These are phyloP conservation scores for Tiphia femorata DNA, from an alignment of 2,888 invertebrate genomes.

Conservation along the genomic window DNA sequence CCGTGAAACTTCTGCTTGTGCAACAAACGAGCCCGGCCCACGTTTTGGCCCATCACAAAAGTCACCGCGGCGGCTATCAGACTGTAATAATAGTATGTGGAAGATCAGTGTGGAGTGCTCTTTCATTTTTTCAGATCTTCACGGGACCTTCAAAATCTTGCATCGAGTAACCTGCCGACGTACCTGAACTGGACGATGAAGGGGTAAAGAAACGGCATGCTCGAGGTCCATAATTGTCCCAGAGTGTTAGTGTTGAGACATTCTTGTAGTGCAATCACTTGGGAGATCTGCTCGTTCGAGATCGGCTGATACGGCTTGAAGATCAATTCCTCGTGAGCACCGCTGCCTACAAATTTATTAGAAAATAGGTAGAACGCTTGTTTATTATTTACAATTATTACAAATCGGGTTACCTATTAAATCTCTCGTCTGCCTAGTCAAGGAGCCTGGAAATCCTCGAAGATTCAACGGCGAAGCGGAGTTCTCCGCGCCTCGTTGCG, in stretches of 20 bases:
- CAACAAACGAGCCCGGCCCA: constrained; percentile 64
- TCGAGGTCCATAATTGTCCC: constrained; percentile 72
- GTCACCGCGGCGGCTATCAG: constrained; percentile 72
- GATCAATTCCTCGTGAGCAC: neutral
- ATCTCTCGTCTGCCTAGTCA: constrained; percentile 62
- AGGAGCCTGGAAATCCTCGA: constrained; percentile 67
- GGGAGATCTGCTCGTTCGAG: constrained; percentile 69
- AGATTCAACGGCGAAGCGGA: constrained; percentile 67
- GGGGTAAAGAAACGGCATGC: constrained; percentile 72
- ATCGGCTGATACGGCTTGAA: constrained; percentile 64
- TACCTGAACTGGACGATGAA: constrained; percentile 73
- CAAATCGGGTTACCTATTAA: constrained; percentile 49
- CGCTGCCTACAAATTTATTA: neutral
- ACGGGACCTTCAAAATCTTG: neutral
- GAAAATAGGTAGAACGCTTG: too few relatives aligned
- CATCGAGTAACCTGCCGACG: neutral
- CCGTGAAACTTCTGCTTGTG: constrained; percentile 61
- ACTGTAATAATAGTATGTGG: constrained; percentile 52
- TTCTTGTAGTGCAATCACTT: constrained; percentile 70
- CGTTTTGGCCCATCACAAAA: constrained; percentile 72
- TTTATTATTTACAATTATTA: neutral
- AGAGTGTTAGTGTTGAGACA: constrained; percentile 72
- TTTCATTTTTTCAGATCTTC: neutral
- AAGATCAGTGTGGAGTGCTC: neutral
- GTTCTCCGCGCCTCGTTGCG: constrained; percentile 59